Evolutionary conservation across 2,888 invertebrate genomes (phyloP).

Genomic region (Chaetogeoica ovagalla): DNA sequence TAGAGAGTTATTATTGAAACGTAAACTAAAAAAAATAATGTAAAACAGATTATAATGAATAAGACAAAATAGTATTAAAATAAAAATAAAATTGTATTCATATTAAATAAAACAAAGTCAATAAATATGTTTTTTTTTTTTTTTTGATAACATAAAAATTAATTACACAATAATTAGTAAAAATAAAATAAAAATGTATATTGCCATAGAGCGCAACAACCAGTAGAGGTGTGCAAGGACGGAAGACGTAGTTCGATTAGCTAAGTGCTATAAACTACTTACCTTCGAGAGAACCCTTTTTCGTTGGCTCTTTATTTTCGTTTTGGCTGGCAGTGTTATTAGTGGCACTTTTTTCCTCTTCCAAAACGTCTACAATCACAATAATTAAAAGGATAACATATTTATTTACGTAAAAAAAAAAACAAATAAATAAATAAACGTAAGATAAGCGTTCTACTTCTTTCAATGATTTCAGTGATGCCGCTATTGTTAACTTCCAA

Average conservation of each 20-base stretch:
- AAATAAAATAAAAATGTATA: background rate
- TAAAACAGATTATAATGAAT: background rate
- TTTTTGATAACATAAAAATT: background rate
- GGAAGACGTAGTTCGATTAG: background rate
- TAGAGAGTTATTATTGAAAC: too few species aligned
- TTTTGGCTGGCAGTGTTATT: background rate
- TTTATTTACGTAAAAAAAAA: background rate
- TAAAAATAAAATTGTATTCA: conserved; percentile 10
- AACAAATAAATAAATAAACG: too few species aligned
- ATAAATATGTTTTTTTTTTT: background rate
- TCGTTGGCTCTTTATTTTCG: background rate
- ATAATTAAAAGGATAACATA: background rate
- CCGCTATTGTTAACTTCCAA: conserved; percentile 98
- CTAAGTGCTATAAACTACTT: conserved; percentile 9
- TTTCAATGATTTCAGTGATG: conserved; percentile 92
- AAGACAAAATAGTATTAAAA: background rate
- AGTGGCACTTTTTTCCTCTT: conserved; percentile 7
- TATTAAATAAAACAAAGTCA: conserved; percentile 9
- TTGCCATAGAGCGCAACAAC: background rate
- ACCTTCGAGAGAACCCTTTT: conserved; percentile 17
- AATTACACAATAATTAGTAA: conserved; percentile 3
- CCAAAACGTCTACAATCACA: conserved; percentile 15
- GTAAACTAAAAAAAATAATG: too few species aligned
- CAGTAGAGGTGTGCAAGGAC: background rate
- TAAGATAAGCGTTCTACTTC: conserved; percentile 61